Evolutionary conservation across 30 jellyfish, hydroid and myxozoan genomes (phyloP).

Genomic region (Aurelia coerulea): DNA sequence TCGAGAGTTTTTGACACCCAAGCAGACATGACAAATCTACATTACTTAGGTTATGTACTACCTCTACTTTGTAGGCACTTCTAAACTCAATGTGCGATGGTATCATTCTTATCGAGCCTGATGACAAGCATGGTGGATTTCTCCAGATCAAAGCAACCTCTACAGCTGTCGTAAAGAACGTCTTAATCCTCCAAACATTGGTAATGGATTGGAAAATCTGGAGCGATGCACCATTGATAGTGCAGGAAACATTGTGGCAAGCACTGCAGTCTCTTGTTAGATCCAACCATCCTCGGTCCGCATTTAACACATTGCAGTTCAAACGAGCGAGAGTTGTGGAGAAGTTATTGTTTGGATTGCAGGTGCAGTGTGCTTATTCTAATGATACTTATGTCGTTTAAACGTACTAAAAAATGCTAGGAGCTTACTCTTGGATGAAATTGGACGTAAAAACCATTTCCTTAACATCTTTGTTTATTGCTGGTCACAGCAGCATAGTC

Average conservation of each 20-base stretch:
- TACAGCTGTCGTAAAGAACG: constrained; percentile 91
- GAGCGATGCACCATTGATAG: constrained; percentile 70
- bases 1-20: too few relatives aligned
- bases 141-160: constrained; percentile 52
- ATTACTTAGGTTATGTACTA: too few relatives aligned
- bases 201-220: constrained; percentile 85
- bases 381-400: too few relatives aligned
- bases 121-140: constrained; percentile 56
- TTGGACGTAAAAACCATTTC: too few relatives aligned
- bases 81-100: constrained; percentile 88
- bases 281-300: constrained; percentile 71
- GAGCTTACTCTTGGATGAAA: too few relatives aligned
- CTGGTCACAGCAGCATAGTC: too few relatives aligned
- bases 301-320: constrained; percentile 84
- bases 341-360: constrained; percentile 80
- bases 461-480: too few relatives aligned
- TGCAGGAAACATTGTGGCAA: constrained; percentile 82
- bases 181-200: constrained; percentile 79
- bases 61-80: constrained; percentile 42
- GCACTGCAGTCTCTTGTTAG: constrained; percentile 81
- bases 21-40: too few relatives aligned
- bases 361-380: constrained; percentile 38
- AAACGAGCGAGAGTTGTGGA: constrained; percentile 96
- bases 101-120: constrained; percentile 51
- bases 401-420: too few relatives aligned